Evolutionary conservation across 2,888 invertebrate genomes (phyloP).

Genomic region (Drosophila niveifrons): DNA sequence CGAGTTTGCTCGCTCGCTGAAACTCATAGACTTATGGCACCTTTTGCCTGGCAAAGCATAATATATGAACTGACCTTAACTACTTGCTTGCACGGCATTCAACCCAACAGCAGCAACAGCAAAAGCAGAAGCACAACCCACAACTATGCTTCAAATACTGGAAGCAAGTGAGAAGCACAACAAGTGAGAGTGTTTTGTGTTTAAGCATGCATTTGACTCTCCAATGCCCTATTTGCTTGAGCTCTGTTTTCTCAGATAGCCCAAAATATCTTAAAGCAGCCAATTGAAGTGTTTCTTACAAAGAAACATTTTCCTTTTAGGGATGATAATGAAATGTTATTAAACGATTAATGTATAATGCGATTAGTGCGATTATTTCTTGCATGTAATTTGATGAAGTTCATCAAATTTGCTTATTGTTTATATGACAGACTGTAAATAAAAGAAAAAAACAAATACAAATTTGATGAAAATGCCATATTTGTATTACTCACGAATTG

Average conservation of each 20-base stretch:
- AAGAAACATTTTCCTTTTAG: too few relatives aligned
- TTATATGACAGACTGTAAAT: too few relatives aligned
- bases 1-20: constrained; percentile 12
- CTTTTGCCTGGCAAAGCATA: constrained; percentile 76
- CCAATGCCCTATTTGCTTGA: constrained; percentile 13
- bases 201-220: neutral
- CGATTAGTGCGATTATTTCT: too few relatives aligned
- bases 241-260: neutral
- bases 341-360: too few relatives aligned
- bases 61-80: constrained; percentile 82
- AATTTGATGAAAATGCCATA: too few relatives aligned
- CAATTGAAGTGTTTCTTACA: neutral
- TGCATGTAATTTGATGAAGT: too few relatives aligned
- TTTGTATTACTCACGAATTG: too few relatives aligned
- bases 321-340: too few relatives aligned
- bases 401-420: too few relatives aligned
- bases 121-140: neutral
- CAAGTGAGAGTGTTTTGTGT: constrained; percentile 34
- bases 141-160: constrained; percentile 19
- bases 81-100: constrained; percentile 48
- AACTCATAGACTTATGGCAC: constrained; percentile 72
- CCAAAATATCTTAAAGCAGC: neutral
- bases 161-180: constrained; percentile 43
- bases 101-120: constrained; percentile 14
- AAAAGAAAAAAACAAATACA: too few relatives aligned